Conservation (phyloP, 2,113 vertebrate species). For the Ramphastos sulfuratus region DNA sequence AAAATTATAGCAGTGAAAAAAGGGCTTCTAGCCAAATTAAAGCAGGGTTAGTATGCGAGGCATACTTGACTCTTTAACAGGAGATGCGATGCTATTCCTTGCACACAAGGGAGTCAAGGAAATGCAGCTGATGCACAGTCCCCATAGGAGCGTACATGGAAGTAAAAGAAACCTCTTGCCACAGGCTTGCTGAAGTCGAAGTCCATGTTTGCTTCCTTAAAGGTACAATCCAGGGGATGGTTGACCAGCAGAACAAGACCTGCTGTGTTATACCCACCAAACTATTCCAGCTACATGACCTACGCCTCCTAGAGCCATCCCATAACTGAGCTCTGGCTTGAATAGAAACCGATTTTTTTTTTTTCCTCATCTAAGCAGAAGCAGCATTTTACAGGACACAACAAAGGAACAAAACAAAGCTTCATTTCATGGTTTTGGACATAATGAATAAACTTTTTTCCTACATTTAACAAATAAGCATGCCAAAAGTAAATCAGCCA, state of each 20-base stretch:
- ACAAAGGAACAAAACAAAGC: not conserved
- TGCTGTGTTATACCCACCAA: rapidly evolving
- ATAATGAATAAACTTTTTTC: not conserved
- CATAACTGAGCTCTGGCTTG: not conserved
- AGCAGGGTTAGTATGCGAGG: not conserved
- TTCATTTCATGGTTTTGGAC: not conserved
- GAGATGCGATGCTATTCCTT: rapidly evolving
- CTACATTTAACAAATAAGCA: not conserved
- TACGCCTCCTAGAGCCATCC: rapidly evolving
- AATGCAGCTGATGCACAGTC: not conserved
- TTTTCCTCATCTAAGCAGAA: not conserved
- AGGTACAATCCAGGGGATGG: not conserved
- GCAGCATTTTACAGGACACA: not conserved
- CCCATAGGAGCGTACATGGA: not conserved
- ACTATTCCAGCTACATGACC: not conserved
- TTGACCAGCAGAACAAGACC: not conserved
- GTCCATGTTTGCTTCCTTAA: not conserved
- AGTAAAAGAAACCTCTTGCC: not conserved
- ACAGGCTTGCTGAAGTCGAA: not conserved
- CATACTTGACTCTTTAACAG: not conserved
- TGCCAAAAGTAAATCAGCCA: not conserved
- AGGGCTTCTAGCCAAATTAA: not conserved
- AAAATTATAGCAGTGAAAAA: not conserved
- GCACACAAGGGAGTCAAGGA: not conserved
- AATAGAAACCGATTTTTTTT: not conserved